Evolutionary conservation across 2,797 vertebrate genomes (phyloP).

Genomic region (Jordanella pulchra): DNA sequence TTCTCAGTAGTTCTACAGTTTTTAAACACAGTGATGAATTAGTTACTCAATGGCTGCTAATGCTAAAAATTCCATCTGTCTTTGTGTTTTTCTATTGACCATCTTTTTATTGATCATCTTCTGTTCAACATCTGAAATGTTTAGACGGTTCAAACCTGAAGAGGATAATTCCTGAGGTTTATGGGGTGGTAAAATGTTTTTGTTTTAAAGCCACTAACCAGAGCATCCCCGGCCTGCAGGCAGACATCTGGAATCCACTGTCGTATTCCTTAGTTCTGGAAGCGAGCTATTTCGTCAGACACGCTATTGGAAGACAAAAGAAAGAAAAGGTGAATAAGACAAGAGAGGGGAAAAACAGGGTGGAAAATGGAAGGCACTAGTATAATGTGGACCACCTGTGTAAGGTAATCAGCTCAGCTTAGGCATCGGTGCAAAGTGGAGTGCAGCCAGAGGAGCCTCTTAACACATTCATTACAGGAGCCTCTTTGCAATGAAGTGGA

Average conservation of each 20-base stretch:
- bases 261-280: slow-evolving; percentile 45
- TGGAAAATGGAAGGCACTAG: slow-evolving; percentile 24
- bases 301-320: slow-evolving; percentile 41
- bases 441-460: slow-evolving; percentile 48
- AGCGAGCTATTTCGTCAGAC: slow-evolving; percentile 41
- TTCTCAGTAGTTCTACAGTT: too few relatives aligned
- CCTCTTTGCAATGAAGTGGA: slow-evolving; percentile 28
- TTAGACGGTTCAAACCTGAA: neutral
- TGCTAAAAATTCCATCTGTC: too few relatives aligned
- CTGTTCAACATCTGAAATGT: neutral
- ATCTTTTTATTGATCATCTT: neutral
- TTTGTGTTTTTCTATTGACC: too few relatives aligned
- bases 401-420: slow-evolving; percentile 65
- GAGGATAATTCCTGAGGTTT: neutral
- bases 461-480: slow-evolving; percentile 59
- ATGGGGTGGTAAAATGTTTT: neutral
- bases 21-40: too few relatives aligned
- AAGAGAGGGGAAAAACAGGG: slow-evolving; percentile 6
- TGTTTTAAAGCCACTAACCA: slow-evolving; percentile 26
- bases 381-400: slow-evolving; percentile 79
- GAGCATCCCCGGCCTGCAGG: slow-evolving; percentile 31
- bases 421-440: slow-evolving; percentile 42
- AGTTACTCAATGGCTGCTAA: too few relatives aligned
- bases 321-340: slow-evolving; percentile 37
- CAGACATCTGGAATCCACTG: slow-evolving; percentile 37